Conservation (phyloP, 37 sponge, comb jelly and placozoan species). For the Oscarella lobularis region DNA sequence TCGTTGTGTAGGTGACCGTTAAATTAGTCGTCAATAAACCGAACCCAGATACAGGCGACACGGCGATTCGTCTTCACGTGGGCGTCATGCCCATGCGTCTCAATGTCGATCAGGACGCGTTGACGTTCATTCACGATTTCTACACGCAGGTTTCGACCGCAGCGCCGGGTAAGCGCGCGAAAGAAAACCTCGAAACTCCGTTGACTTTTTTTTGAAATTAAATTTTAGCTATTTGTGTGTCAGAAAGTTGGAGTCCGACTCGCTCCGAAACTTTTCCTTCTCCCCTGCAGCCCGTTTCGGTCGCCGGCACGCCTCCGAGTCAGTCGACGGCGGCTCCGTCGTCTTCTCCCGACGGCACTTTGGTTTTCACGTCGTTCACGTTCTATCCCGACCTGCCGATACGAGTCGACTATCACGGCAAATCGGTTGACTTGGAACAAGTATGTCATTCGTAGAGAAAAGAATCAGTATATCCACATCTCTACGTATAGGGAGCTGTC, state of each 20-base stretch:
- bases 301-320: no score
- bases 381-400: slow-evolving; percentile 86
- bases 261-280: no score
- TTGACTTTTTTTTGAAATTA: no score
- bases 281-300: no score
- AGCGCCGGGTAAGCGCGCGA: not conserved
- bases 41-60: slow-evolving; percentile 17
- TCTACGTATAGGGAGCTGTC: slow-evolving; percentile 40
- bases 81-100: slow-evolving; percentile 75
- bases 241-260: no score
- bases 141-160: slow-evolving; percentile 18
- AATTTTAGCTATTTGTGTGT: no score
- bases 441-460: slow-evolving; percentile 33
- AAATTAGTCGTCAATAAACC: slow-evolving; percentile 55
- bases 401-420: slow-evolving; percentile 82
- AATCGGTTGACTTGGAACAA: slow-evolving; percentile 47
- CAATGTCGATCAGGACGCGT: slow-evolving; percentile 89
- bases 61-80: slow-evolving; percentile 56
- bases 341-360: no score
- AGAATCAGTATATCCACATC: no score
- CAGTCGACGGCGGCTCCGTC: no score
- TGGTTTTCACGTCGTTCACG: slow-evolving; percentile 43
- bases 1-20: slow-evolving; percentile 41
- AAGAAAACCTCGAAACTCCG: not conserved
- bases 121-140: slow-evolving; percentile 67